These are phyloP conservation scores for Drosophila koepferae DNA, from an alignment of 2,888 invertebrate species.

Conservation along the genomic window DNA sequence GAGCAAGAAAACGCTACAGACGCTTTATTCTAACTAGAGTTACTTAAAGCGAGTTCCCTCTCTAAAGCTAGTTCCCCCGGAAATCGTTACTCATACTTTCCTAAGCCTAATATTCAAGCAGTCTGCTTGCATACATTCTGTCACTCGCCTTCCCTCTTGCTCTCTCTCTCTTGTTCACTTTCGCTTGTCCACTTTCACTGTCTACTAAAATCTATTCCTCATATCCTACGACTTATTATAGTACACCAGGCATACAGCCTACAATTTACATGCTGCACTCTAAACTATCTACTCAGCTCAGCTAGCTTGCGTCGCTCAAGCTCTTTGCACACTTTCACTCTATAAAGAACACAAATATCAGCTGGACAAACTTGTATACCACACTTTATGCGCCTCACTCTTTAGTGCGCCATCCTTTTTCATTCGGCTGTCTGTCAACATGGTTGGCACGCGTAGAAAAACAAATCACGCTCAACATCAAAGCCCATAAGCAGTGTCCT, in stretches of 20 bases:
- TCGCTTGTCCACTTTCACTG: not conserved
- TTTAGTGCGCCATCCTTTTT: not conserved
- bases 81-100: not conserved
- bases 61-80: not conserved
- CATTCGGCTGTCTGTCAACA: constrained; percentile 36
- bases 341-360: not conserved
- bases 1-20: not conserved
- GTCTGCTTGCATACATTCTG: not conserved
- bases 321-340: not conserved
- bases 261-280: not conserved
- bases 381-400: not conserved
- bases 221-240: not conserved
- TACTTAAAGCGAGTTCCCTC: not conserved
- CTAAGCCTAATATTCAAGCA: no score
- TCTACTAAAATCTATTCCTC: no score
- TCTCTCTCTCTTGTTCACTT: not conserved
- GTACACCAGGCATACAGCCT: not conserved
- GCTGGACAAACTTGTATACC: constrained; percentile 4
- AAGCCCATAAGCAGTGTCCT: constrained; percentile 58
- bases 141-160: not conserved
- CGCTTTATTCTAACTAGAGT: not conserved
- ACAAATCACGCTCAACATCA: constrained; percentile 53
- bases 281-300: not conserved
- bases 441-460: constrained; percentile 26
- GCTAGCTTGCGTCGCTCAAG: not conserved